Evolutionary conservation across 2,113 vertebrate genomes (phyloP), one percentile per base, ranked within the genome.

Genomic region (Chroicocephalus ridibundus): DNA sequence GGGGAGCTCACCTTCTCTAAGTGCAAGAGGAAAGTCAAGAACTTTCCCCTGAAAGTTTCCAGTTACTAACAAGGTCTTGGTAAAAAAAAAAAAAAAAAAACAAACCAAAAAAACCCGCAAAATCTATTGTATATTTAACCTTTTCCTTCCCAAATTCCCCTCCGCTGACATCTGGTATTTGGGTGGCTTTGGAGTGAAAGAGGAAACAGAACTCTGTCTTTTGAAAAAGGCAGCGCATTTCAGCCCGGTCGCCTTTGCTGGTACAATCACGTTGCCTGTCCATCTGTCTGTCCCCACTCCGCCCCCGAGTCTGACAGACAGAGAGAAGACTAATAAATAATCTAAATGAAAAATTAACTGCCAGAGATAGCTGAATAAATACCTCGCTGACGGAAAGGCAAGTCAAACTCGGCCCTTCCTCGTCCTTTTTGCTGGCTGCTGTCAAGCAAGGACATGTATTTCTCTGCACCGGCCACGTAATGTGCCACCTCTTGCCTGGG

Each of bases 401-500:
- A 78, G 32, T 12, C 40, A 36, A 16, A 25, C 32, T 38, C 54
- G 26, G 74, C 84, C 77, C 44, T 22, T n/a, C 34, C 9, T 1
- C 1, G 31, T 24, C 66, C 42, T 19, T 76, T 38, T 6, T 40
- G 58, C 77, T 25, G 57, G 47, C 62, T 62, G 57, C 61, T 49
- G 10, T 4, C 66, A 79, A 31, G 44, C 38, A 15, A 57, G 57
- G 36, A 4, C 2, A 0, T 0, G 31, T 19, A 15, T 17, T 44
- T 34, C 89, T 70, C 69, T 20, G 58, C 42, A 4, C 22, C 6
- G 72, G 54, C 71, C 84, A 44, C 0, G 1, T 14, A 36, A 51
- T 0, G 36, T 4, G 31, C 38, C 1, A 3, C 3, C 68, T 54
- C 91, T 8, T 42, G 34, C 74, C 69, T 4, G 34, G 36, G 46